Evolutionary conservation across 1,140 invertebrate genomes (phyloP).

Genomic region (Diachasmimorpha longicaudata): DNA sequence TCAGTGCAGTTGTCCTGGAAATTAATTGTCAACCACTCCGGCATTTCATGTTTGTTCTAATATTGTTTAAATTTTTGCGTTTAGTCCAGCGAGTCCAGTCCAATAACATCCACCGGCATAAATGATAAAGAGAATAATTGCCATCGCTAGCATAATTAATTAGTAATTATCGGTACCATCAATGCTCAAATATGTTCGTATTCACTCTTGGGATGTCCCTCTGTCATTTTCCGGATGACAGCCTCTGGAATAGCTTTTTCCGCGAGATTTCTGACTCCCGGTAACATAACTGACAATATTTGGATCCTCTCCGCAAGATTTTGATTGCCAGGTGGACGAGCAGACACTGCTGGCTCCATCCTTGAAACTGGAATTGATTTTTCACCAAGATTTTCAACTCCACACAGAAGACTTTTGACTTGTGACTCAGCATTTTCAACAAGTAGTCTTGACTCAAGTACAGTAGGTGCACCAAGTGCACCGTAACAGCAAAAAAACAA

Average conservation of each 20-base stretch:
- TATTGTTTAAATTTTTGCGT: too few species aligned
- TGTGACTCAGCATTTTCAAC: slow-evolving; percentile 41
- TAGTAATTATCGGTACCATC: not conserved
- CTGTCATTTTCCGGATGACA: slow-evolving; percentile 14
- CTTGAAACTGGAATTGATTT: slow-evolving; percentile 44
- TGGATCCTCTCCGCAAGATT: slow-evolving; percentile 43
- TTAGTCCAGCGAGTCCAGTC: too few species aligned
- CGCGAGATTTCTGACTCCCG: slow-evolving; percentile 36
- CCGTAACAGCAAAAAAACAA: slow-evolving; percentile 34
- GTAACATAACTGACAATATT: slow-evolving; percentile 17
- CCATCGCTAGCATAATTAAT: too few species aligned
- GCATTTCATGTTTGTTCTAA: too few species aligned
- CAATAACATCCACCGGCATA: too few species aligned
- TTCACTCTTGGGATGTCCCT: slow-evolving; percentile 11
- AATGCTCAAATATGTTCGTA: slow-evolving; percentile 9
- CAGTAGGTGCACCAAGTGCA: slow-evolving; percentile 20
- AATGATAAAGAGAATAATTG: too few species aligned
- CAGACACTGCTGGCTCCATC: slow-evolving; percentile 25
- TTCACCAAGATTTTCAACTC: slow-evolving; percentile 44
- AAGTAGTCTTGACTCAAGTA: slow-evolving; percentile 11
- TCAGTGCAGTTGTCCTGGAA: too few species aligned
- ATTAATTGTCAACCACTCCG: too few species aligned
- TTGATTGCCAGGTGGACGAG: slow-evolving; percentile 27
- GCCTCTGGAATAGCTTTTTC: slow-evolving; percentile 41
- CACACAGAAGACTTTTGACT: slow-evolving; percentile 35